Evolutionary conservation across 2,888 invertebrate species (phyloP).

Genomic region (Drosophila austrosaltans): DNA sequence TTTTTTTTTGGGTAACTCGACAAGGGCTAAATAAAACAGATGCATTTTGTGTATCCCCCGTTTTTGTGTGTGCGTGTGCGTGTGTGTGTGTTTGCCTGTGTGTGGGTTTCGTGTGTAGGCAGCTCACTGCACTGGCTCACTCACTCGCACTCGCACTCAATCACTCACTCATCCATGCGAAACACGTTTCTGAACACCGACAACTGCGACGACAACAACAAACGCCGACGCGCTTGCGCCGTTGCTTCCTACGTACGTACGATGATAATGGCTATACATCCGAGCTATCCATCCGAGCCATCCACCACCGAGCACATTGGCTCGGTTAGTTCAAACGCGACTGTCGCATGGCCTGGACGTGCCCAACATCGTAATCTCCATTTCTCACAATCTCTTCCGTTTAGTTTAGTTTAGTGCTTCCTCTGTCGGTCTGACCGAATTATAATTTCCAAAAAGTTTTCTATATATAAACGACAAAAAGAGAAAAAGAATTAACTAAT

Average conservation of each 20-base stretch:
- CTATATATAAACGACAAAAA: not conserved
- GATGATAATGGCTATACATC: not conserved
- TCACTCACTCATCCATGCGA: slow-evolving; percentile 53
- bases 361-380: slow-evolving; percentile 17
- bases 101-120: slow-evolving; percentile 48
- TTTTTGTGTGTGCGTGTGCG: not conserved
- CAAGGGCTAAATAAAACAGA: slow-evolving; percentile 61
- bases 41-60: slow-evolving; percentile 51
- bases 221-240: slow-evolving; percentile 33
- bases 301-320: slow-evolving; percentile 23
- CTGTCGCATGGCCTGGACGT: slow-evolving; percentile 64
- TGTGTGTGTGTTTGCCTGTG: slow-evolving; percentile 16
- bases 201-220: not conserved
- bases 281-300: slow-evolving; percentile 12
- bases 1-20: slow-evolving; percentile 34
- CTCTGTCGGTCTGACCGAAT: slow-evolving; percentile 51
- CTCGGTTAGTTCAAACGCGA: slow-evolving; percentile 75
- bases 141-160: slow-evolving; percentile 19
- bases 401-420: slow-evolving; percentile 46
- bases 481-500: slow-evolving; percentile 36
- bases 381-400: slow-evolving; percentile 13
- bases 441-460: slow-evolving; percentile 48
- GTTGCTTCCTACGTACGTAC: slow-evolving; percentile 29
- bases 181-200: slow-evolving; percentile 57
- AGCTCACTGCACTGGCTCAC: slow-evolving; percentile 46